These are phyloP conservation scores for Drosophila neonasuta DNA, from an alignment of 2,888 invertebrate species.

Conservation along the genomic window DNA sequence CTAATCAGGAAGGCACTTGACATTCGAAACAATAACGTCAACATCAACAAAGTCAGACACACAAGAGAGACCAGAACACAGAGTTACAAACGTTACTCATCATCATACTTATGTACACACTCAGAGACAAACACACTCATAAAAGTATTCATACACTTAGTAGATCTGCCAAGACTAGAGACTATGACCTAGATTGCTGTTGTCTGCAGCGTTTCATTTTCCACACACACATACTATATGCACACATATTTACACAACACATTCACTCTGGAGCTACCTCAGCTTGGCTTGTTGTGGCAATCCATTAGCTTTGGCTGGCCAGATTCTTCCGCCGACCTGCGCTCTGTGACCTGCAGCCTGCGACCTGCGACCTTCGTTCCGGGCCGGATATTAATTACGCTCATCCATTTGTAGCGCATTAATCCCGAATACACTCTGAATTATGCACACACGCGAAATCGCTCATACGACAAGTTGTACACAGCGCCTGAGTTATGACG, in stretches of 20 bases:
- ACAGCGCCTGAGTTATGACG: conserved; percentile 37
- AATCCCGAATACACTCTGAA: conserved; percentile 52
- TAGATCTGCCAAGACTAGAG: conserved; percentile 13
- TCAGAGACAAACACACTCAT: conserved; percentile 9
- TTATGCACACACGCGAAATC: conserved; percentile 51
- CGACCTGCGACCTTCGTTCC: conserved; percentile 10
- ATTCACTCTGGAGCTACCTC: conserved; percentile 6
- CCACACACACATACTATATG: neutral
- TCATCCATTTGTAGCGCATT: conserved; percentile 60
- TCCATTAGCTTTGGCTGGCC: conserved; percentile 49
- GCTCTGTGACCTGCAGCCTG: neutral
- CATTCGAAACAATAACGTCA: conserved; percentile 61
- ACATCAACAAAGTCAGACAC: conserved; percentile 45
- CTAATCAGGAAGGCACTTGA: conserved; percentile 74
- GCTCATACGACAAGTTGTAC: conserved; percentile 56
- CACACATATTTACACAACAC: neutral
- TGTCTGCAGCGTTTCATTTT: conserved; percentile 20
- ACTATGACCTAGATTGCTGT: conserved; percentile 18
- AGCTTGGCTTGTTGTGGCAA: conserved; percentile 49
- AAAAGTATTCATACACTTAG: conserved; percentile 8
- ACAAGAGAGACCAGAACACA: conserved; percentile 23
- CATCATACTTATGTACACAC: conserved; percentile 5
- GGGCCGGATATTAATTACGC: conserved; percentile 68
- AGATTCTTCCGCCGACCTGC: conserved; percentile 1
- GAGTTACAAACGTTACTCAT: conserved; percentile 4